Percentiles rank a stretch among this genome's conserved stretches.
phyloP scores from a whole-genome alignment of 64 coral and sea anemone species.

The Trachythela sp. region DNA sequence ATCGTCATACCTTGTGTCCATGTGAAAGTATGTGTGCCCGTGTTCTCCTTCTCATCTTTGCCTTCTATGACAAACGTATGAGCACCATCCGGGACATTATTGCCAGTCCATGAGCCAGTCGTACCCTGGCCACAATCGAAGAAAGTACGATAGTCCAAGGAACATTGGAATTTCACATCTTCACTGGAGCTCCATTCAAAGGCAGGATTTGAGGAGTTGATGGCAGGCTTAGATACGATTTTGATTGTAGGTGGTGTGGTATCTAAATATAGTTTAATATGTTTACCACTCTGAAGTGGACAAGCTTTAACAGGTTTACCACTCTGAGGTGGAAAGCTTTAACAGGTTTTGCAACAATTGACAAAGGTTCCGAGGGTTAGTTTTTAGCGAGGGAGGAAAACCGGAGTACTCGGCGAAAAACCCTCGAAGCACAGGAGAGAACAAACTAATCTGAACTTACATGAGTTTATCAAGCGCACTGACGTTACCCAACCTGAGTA shows the following conservation, averaged over 20 bases:
- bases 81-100: neutral
- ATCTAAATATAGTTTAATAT: neutral
- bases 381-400: too few relatives aligned
- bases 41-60: neutral
- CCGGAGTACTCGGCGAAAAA: too few relatives aligned
- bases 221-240: neutral
- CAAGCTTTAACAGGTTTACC: neutral
- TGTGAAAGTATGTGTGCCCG: neutral
- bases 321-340: neutral
- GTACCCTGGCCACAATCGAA: neutral
- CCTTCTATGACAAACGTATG: neutral
- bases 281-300: neutral
- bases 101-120: neutral
- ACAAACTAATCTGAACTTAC: too few relatives aligned
- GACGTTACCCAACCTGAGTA: too few relatives aligned
- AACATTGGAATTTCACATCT: neutral
- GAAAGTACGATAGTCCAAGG: neutral
- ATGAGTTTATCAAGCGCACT: too few relatives aligned
- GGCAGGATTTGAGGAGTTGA: neutral
- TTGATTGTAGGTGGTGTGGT: neutral
- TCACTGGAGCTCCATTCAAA: neutral
- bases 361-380: too few relatives aligned
- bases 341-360: neutral
- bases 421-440: too few relatives aligned
- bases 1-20: neutral